Evolutionary conservation across 2,113 vertebrate species (phyloP).

Genomic region (Bubalus kerabau): DNA sequence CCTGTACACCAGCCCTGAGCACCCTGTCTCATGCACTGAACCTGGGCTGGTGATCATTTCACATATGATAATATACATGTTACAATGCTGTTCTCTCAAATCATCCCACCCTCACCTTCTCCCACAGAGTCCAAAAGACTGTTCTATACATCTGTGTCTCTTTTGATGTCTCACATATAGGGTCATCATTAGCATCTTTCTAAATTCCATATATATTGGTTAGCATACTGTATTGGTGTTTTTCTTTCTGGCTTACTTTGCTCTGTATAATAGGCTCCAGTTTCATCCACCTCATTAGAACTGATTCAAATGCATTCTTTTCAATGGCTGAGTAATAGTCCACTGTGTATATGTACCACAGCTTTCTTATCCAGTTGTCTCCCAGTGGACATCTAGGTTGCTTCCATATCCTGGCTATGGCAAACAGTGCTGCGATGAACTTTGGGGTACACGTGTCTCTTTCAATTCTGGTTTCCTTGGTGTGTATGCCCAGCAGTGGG

Average conservation of each 20-base stretch:
- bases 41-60: neutral
- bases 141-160: neutral
- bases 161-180: neutral
- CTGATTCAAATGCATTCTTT: neutral
- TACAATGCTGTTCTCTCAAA: neutral
- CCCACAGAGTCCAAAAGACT: neutral
- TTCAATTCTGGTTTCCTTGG: accelerated
- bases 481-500: neutral
- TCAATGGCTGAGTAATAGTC: neutral
- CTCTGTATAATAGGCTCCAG: neutral
- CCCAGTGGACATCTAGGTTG: neutral
- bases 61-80: neutral
- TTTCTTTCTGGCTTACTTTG: neutral
- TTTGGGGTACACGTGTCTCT: neutral
- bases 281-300: neutral
- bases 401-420: neutral
- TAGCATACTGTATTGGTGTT: neutral
- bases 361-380: neutral
- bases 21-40: neutral
- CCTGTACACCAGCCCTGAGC: neutral
- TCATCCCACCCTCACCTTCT: neutral
- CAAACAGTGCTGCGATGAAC: neutral
- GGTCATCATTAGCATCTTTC: neutral
- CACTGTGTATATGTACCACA: neutral
- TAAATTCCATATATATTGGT: neutral